Percentiles rank a stretch among this genome's conserved stretches.
Conservation (phyloP, 2,888 invertebrate species). For the Bhutanitis thaidina region DNA sequence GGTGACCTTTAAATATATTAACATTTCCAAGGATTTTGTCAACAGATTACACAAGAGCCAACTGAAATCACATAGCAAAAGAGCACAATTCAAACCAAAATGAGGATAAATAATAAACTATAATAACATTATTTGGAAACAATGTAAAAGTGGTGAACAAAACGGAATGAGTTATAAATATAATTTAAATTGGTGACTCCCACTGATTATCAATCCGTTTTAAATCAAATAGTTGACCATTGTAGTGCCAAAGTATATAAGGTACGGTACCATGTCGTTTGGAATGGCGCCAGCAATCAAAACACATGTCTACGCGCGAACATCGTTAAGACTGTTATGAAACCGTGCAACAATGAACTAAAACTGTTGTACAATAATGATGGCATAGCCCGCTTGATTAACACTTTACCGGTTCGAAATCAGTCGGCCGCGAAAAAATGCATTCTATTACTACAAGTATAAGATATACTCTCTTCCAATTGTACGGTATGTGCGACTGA, state of each 20-base stretch:
- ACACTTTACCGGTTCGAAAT: conserved; percentile 15
- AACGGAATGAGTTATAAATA: too few relatives aligned
- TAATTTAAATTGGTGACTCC: too few relatives aligned
- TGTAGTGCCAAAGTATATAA: neutral
- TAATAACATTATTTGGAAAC: too few relatives aligned
- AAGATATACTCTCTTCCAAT: neutral
- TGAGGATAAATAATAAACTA: too few relatives aligned
- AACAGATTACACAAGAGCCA: too few relatives aligned
- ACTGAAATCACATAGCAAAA: too few relatives aligned
- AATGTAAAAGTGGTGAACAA: too few relatives aligned
- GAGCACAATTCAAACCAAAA: too few relatives aligned
- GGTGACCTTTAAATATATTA: too few relatives aligned
- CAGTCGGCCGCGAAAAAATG: conserved; percentile 20
- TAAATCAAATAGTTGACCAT: too few relatives aligned
- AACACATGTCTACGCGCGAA: conserved; percentile 45
- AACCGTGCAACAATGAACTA: conserved; percentile 32
- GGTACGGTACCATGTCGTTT: conserved; percentile 32
- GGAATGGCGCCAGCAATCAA: conserved; percentile 45
- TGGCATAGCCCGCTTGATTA: neutral
- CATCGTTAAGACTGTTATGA: conserved; percentile 37
- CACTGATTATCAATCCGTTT: too few relatives aligned
- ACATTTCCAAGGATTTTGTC: too few relatives aligned
- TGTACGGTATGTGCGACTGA: neutral
- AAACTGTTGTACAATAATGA: conserved; percentile 30
- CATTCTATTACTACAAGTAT: conserved; percentile 6